These are phyloP conservation scores for Latrodectus hesperus DNA, from an alignment of 2,888 invertebrate species.

Conservation along the genomic window DNA sequence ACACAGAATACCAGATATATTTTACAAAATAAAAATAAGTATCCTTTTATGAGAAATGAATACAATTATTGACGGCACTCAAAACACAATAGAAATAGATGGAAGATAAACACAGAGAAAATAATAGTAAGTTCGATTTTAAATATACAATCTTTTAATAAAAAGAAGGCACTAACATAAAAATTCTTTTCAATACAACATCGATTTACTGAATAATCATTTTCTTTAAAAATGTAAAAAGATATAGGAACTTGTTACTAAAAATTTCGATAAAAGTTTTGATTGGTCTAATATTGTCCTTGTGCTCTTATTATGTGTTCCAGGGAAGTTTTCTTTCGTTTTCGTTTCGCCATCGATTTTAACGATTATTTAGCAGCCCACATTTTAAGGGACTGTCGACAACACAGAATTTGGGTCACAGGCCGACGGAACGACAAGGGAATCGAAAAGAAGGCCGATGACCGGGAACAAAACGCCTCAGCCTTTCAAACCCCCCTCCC, in stretches of 20 bases:
- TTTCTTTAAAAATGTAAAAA: not conserved
- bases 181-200: too few relatives aligned
- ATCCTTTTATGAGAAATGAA: too few relatives aligned
- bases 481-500: not conserved
- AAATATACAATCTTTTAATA: too few relatives aligned
- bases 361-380: constrained; percentile 39
- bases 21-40: too few relatives aligned
- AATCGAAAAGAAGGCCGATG: constrained; percentile 21
- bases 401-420: constrained; percentile 40
- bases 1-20: too few relatives aligned
- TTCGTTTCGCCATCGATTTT: constrained; percentile 51
- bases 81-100: too few relatives aligned
- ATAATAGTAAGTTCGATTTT: too few relatives aligned
- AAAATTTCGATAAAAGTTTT: constrained; percentile 26
- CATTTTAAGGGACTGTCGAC: constrained; percentile 26
- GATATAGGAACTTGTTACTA: constrained; percentile 27
- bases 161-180: too few relatives aligned
- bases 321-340: constrained; percentile 27
- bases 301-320: constrained; percentile 42
- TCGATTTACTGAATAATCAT: too few relatives aligned
- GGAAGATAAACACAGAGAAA: too few relatives aligned
- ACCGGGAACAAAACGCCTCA: constrained; percentile 37
- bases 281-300: constrained; percentile 59
- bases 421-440: constrained; percentile 7
- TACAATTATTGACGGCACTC: too few relatives aligned